phyloP scores from a whole-genome alignment of 2,113 vertebrate species.

The Misgurnus anguillicaudatus region DNA sequence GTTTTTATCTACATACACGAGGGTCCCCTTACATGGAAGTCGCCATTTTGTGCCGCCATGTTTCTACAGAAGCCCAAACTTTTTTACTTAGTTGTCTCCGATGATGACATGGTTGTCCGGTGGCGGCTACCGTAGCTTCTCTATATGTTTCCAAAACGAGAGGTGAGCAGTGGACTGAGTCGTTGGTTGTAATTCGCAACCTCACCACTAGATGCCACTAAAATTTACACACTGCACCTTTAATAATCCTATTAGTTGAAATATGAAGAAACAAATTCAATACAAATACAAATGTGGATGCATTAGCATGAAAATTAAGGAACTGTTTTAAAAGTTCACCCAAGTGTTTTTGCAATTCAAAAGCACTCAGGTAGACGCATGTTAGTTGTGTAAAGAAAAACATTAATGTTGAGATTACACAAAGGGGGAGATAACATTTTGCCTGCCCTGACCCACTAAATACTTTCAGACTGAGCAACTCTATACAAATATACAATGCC shows the following conservation, averaged over 20 bases:
- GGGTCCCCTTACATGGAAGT: no score
- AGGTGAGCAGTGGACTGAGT: no score
- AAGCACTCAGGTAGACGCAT: not conserved
- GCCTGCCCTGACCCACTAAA: not conserved
- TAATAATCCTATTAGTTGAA: not conserved
- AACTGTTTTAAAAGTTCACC: constrained; percentile 21
- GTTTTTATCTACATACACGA: no score
- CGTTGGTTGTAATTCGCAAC: no score
- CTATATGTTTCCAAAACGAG: no score
- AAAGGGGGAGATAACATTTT: not conserved
- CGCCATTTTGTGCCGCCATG: no score
- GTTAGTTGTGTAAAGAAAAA: not conserved
- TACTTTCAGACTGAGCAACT: not conserved
- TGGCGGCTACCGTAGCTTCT: no score
- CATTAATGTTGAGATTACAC: not conserved
- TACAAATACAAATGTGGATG: not conserved
- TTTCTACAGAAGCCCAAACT: no score
- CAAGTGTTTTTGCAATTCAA: constrained; percentile 38
- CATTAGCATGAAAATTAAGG: constrained; percentile 15
- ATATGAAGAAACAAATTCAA: not conserved
- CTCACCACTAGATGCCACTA: no score
- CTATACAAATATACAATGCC: not conserved
- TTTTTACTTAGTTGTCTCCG: no score
- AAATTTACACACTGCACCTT: no score
- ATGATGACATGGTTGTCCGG: no score